Evolutionary conservation across 2,113 vertebrate genomes (phyloP), one percentile per base, ranked within the genome.

Genomic region (Typhlomys cinereus): DNA sequence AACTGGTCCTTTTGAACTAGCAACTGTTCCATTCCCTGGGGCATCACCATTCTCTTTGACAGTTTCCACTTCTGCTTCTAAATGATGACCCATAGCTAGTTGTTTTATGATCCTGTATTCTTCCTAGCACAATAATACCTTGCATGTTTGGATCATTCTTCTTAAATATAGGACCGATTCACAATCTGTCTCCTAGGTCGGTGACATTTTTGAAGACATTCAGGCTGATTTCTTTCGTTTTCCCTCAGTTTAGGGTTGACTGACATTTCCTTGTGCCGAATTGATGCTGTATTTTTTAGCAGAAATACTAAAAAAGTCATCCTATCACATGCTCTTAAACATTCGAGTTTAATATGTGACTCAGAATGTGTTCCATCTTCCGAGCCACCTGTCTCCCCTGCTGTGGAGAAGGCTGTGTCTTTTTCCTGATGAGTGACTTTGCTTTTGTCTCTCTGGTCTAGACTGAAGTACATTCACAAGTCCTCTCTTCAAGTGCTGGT

Each of bases 281-380:
- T 84, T 70, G 79, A 74, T 44, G 54, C 15, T 74, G 25, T 29
- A n/a, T n/a, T 46, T 73, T 25, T 44, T 5, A 29, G 39, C 21
- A 44, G 62, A 95, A 86, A 61, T 67, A 17, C 15, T 85, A 20
- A 67, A 83, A n/a, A 64, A 83, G 23, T 25, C 57, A 31, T 8
- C 31, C 1, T 12, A 31, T 46, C 15, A 31, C 4, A 7, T 75
- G 2, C 59, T 52, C 78, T 92, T 48, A 73, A 91, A 81, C 29
- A 61, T 79, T 50, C 36, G 17, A 59, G 62, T 62, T 34, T 57
- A 73, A 73, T 50, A 14, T 88, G 31, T 79, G 59, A 79, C 54
- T 90, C 50, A 83, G 80, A 90, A 85, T 80, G 39, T 31, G 41
- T 91, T 74, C 29, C 6, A 1, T 70, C 64, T 88, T 85, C 57